phyloP scores from a whole-genome alignment of 2,113 vertebrate species.

The Syrrhaptes paradoxus region DNA sequence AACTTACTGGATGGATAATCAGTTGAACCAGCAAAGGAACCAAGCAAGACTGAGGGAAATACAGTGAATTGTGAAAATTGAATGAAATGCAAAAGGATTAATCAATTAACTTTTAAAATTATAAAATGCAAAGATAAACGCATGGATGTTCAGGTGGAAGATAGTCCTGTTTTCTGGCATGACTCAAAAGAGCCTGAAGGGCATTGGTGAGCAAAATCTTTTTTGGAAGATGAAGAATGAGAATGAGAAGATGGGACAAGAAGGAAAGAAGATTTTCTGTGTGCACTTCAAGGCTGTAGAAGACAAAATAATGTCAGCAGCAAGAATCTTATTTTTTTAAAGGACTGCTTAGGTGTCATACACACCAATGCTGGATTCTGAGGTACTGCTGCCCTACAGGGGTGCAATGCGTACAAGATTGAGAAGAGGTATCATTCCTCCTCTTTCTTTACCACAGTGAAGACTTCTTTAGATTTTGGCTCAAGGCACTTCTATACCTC shows the following conservation, averaged over 20 bases:
- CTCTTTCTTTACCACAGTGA: background rate
- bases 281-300: background rate
- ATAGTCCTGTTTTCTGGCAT: background rate
- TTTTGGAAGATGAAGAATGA: background rate
- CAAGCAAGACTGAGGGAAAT: background rate
- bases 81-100: background rate
- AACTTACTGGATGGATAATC: background rate
- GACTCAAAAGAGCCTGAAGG: background rate
- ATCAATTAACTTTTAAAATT: background rate
- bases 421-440: background rate
- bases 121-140: background rate
- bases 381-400: background rate
- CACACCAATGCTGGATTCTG: background rate
- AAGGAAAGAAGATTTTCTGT: background rate
- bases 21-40: background rate
- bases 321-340: background rate
- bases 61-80: constrained; percentile 1
- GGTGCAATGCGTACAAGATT: background rate
- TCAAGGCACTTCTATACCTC: background rate
- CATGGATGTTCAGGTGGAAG: background rate
- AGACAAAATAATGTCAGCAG: background rate
- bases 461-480: background rate
- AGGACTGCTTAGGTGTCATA: background rate
- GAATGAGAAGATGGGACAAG: background rate
- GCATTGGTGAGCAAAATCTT: background rate